Conservation (phyloP, 2,113 vertebrate genomes). For the Cettia cetti region DNA sequence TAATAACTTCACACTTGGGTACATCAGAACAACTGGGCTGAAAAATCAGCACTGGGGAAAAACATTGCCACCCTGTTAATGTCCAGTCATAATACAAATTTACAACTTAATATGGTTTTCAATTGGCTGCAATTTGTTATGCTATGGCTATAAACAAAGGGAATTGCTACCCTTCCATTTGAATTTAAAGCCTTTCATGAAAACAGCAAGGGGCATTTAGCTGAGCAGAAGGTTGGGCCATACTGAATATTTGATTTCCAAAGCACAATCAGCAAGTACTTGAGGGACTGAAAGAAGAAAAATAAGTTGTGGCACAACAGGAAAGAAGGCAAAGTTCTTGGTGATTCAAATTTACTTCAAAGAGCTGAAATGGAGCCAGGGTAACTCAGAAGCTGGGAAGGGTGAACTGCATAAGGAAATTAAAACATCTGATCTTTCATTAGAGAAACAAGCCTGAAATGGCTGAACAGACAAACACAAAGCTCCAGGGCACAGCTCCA, state of each 20-base stretch:
- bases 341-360: not conserved
- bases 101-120: conserved; percentile 39
- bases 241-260: conserved; percentile 46
- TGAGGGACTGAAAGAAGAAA: not conserved
- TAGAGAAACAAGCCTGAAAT: not conserved
- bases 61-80: not conserved
- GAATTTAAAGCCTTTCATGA: conserved; percentile 47
- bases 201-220: conserved; percentile 46
- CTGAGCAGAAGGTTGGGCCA: conserved; percentile 6
- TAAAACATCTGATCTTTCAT: conserved; percentile 15
- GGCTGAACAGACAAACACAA: not conserved
- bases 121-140: conserved; percentile 45
- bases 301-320: conserved; percentile 21
- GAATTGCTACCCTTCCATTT: conserved; percentile 10
- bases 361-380: not conserved
- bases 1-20: conserved; percentile 28
- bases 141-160: conserved; percentile 12
- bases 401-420: not conserved
- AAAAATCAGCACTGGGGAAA: conserved; percentile 1
- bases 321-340: not conserved
- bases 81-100: conserved; percentile 46
- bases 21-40: conserved; percentile 15
- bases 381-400: not conserved
- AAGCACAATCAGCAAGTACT: conserved; percentile 28
- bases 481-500: not conserved